Base-by-base conservation (phyloP, 2,888 invertebrate species). In the Pharmacophagus antenor region DNA sequence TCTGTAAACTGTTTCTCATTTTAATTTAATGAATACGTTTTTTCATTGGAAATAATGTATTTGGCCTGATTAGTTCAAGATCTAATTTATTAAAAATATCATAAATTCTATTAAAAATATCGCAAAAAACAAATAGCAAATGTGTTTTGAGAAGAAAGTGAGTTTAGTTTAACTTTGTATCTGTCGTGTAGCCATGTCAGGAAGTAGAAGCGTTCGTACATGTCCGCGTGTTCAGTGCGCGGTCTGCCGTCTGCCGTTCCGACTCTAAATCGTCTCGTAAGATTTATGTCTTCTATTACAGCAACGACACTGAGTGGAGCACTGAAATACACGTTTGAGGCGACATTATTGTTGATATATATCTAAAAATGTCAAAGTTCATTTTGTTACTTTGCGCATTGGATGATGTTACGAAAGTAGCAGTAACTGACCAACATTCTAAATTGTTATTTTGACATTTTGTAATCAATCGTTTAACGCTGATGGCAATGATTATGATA, bases 261-360 rank as follows among this genome's bases (percentile, higher is more conserved):
- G 76, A 77, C 77, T 79, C 82, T 79, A 82, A 84, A 84, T 82
- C 85, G 84, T 84, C 84, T 82, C n/a, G 77, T 75, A 75, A 82
- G 82, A 86, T 86, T 86, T 85, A 86, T 85, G 82, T 80, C 75
- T 78, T 82, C 82, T 78, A 85, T 85, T 84, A 83, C 77, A 76
- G 49, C 31, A 55, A 48, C 51, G 52, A 57, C 57, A 57, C 61
- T 48, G 56, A 21, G 20, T 37, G 31, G 56, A 53, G 48, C 53
- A 61, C 56, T 61, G 61, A 49, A 61, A 61, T 53, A 61, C 56
- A 61, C 61, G 48, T 56, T 61, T 61, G 48, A 49, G 27, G 56
- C 52, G 22, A 44, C 22, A 22, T 56, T 59, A 61, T 56, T 61
- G 56, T 61, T 61, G 60, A 47, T 61, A 61, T 61, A 61, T 47